A percentile compares a stretch with the other conserved stretches of the same genome.
These are phyloP conservation scores for Ochropleura leucogaster DNA, from an alignment of 2,888 invertebrate genomes.

Conservation along the genomic window DNA sequence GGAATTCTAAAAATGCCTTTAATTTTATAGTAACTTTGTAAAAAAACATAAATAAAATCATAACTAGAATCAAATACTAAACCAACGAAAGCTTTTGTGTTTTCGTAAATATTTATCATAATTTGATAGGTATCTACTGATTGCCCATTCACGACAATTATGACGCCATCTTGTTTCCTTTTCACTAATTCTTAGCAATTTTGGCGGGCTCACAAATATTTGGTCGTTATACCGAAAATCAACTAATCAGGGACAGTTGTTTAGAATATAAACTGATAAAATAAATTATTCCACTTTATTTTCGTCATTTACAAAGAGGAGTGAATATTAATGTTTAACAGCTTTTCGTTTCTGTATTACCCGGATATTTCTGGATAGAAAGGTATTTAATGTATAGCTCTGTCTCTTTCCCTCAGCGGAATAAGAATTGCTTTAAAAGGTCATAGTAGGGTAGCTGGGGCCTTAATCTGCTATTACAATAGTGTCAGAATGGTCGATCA, in stretches of 20 bases:
- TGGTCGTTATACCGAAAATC: slow-evolving; percentile 11
- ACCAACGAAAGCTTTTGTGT: not conserved
- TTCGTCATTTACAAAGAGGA: not conserved
- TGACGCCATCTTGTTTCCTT: slow-evolving; percentile 16
- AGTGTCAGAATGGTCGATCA: too few relatives aligned
- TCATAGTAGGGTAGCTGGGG: too few relatives aligned
- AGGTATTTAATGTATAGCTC: too few relatives aligned
- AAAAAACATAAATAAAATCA: too few relatives aligned
- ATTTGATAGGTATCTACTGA: slow-evolving; percentile 17
- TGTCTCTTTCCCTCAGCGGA: too few relatives aligned
- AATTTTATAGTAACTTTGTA: too few relatives aligned
- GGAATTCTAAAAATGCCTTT: too few relatives aligned
- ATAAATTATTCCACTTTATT: not conserved
- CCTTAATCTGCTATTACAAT: too few relatives aligned
- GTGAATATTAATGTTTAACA: too few relatives aligned
- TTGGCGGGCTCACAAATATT: slow-evolving; percentile 19
- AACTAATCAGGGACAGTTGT: slow-evolving; percentile 20
- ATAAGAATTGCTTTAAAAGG: too few relatives aligned
- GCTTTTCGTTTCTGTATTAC: too few relatives aligned
- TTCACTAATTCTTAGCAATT: slow-evolving; percentile 26
- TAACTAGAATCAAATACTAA: not conserved
- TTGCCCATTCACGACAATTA: slow-evolving; percentile 28
- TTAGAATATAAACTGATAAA: slow-evolving; percentile 15
- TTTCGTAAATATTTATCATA: slow-evolving; percentile 9
- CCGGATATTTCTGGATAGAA: too few relatives aligned